Evolutionary conservation across 2,888 invertebrate species (phyloP).

Genomic region (Hypomecis atomaria): DNA sequence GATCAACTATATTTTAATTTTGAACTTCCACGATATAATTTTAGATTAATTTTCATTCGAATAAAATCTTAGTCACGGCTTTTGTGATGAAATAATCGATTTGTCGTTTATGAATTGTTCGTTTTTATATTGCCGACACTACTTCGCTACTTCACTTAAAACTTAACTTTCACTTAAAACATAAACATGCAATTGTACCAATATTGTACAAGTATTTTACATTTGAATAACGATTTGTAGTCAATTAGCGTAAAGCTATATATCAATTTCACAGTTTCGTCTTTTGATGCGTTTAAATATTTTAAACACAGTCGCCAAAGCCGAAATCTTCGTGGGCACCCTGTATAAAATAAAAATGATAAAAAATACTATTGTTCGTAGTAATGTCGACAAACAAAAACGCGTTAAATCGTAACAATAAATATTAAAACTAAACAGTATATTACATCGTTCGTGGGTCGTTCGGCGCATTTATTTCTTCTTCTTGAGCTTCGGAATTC

Average conservation of each 20-base stretch:
- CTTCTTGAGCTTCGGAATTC: constrained; percentile 81
- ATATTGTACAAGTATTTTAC: neutral
- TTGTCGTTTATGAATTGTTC: constrained; percentile 24
- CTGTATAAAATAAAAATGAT: neutral
- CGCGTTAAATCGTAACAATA: constrained; percentile 53
- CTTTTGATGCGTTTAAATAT: neutral
- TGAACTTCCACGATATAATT: neutral
- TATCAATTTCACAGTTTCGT: neutral
- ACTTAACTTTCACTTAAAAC: constrained; percentile 1
- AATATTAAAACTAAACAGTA: constrained; percentile 74
- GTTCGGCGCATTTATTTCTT: constrained; percentile 77
- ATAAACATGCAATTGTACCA: constrained; percentile 1
- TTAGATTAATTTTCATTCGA: neutral
- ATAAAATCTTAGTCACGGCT: neutral
- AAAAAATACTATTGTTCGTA: neutral
- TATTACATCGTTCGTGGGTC: constrained; percentile 73
- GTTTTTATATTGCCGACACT: constrained; percentile 22
- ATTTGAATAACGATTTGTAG: neutral
- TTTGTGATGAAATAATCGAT: constrained; percentile 43
- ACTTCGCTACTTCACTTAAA: neutral
- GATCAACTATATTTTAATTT: constrained; percentile 46
- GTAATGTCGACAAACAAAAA: constrained; percentile 33
- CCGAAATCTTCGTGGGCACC: neutral
- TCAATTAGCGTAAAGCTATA: neutral
- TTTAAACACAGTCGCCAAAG: neutral